Conservation (phyloP, 2,113 vertebrate species). For the Xenopus tropicalis region DNA sequence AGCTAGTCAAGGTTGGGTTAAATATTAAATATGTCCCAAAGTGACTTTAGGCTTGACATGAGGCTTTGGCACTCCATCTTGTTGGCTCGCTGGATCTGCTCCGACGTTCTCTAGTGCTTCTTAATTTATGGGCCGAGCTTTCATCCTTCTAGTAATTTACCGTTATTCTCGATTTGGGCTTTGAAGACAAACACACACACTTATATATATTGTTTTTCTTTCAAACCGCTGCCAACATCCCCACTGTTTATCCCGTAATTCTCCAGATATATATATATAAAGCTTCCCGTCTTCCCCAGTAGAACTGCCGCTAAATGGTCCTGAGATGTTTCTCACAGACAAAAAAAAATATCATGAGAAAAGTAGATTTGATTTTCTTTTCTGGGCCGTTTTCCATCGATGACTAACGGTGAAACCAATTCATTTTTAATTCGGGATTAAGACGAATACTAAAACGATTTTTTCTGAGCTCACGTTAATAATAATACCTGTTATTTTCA, state of each 20-base stretch:
- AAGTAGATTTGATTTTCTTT: conserved; percentile 1
- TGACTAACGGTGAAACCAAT: conserved; percentile 25
- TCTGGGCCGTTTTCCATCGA: neutral
- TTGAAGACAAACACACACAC: too few species aligned
- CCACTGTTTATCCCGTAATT: neutral
- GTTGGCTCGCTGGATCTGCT: too few species aligned
- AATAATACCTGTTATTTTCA: conserved; percentile 10
- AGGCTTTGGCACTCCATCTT: too few species aligned
- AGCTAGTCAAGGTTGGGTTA: too few species aligned
- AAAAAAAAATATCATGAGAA: neutral
- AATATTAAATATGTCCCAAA: too few species aligned
- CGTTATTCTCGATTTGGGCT: too few species aligned
- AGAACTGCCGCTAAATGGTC: neutral
- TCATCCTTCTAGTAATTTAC: too few species aligned
- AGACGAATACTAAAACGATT: conserved; percentile 4
- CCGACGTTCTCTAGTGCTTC: too few species aligned
- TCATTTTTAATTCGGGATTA: conserved; percentile 25
- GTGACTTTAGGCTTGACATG: too few species aligned
- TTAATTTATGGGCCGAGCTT: too few species aligned
- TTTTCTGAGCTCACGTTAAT: neutral
- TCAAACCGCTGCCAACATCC: too few species aligned
- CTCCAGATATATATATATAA: neutral
- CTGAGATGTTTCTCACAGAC: neutral
- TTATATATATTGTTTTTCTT: too few species aligned
- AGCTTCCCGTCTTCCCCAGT: neutral